A percentile compares a stretch with the other conserved stretches of the same genome.
These are phyloP conservation scores for Acrocera orbiculus DNA, from an alignment of 2,888 invertebrate species.

Conservation along the genomic window DNA sequence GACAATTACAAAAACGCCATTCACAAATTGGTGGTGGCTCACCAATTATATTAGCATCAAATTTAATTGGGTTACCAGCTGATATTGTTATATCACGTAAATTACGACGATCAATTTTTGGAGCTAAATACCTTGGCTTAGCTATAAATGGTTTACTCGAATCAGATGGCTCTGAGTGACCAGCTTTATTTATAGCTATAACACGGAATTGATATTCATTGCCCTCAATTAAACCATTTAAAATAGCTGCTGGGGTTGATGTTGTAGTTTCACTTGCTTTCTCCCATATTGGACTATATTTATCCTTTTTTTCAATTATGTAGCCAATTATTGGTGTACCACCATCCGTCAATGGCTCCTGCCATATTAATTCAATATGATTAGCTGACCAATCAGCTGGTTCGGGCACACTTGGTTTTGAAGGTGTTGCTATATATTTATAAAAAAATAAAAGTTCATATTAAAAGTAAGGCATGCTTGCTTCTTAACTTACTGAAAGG, in stretches of 20 bases:
- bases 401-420: conserved; percentile 77
- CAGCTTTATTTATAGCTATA: conserved; percentile 87
- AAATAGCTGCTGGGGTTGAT: conserved; percentile 54
- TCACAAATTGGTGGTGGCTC: conserved; percentile 89
- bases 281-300: conserved; percentile 84
- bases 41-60: conserved; percentile 84
- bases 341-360: conserved; percentile 74
- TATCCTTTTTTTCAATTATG: conserved; percentile 82
- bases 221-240: conserved; percentile 85
- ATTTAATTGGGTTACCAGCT: conserved; percentile 80
- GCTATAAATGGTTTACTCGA: conserved; percentile 70
- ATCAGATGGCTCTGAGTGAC: conserved; percentile 81
- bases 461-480: not conserved
- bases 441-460: conserved; percentile 2
- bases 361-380: conserved; percentile 83
- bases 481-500: conserved; percentile 59
- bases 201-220: conserved; percentile 95
- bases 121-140: conserved; percentile 78
- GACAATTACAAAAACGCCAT: conserved; percentile 77
- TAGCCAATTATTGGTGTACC: conserved; percentile 90
- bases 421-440: conserved; percentile 51
- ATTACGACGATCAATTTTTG: conserved; percentile 87
- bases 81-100: conserved; percentile 79
- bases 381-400: conserved; percentile 84
- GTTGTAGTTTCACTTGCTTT: conserved; percentile 72